Evolutionary conservation across 2,888 invertebrate genomes (phyloP).

Genomic region (Caenorhabditis sp.): DNA sequence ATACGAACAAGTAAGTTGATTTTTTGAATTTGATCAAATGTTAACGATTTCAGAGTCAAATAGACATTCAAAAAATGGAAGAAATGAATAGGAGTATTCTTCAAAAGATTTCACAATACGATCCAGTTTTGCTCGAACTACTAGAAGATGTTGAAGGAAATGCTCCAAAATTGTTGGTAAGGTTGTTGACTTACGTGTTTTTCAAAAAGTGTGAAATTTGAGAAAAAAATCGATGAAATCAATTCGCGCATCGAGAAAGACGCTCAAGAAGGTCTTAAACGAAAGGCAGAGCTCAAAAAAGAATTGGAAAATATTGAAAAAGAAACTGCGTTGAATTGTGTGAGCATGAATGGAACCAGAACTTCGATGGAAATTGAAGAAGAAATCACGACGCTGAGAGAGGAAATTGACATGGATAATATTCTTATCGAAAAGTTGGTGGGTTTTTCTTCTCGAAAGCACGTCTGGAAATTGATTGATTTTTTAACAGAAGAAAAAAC

Average conservation of each 20-base stretch:
- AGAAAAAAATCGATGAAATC: conserved; percentile 15
- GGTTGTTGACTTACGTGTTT: neutral
- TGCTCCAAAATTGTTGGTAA: conserved; percentile 10
- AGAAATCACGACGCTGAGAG: neutral
- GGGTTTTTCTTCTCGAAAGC: too few species aligned
- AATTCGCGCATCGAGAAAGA: conserved; percentile 24
- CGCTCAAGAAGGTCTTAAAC: neutral
- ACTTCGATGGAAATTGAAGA: neutral
- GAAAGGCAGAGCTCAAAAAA: neutral
- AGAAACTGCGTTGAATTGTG: conserved; percentile 9
- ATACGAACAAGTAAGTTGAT: neutral
- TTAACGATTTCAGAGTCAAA: conserved; percentile 14
- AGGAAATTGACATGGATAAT: neutral
- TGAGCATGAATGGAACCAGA: neutral
- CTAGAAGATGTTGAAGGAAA: conserved; percentile 12
- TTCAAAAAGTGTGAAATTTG: neutral
- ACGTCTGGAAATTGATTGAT: too few species aligned
- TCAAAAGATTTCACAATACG: conserved; percentile 10
- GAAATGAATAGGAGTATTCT: neutral
- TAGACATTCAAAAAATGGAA: neutral
- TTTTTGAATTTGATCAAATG: too few species aligned
- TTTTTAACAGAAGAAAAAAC: conserved; percentile 10
- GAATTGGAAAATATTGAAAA: neutral
- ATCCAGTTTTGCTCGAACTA: conserved; percentile 19
- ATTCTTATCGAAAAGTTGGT: neutral